Conservation (phyloP, 1,140 invertebrate species). For the Chionoecetes opilio region DNA sequence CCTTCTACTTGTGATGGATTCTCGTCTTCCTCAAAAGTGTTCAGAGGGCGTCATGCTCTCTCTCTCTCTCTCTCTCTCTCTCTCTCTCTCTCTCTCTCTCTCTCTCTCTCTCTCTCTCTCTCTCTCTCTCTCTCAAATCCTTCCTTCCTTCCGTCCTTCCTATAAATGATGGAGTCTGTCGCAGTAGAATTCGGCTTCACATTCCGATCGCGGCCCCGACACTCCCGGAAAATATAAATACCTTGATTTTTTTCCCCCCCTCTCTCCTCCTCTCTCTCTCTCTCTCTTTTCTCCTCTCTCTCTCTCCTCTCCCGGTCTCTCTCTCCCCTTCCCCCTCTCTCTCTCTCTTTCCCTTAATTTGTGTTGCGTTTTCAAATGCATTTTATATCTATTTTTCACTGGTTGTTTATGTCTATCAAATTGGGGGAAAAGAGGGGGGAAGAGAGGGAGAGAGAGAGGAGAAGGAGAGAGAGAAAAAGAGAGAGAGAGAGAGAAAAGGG, state of each 20-base stretch:
- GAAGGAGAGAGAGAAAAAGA: too few relatives aligned
- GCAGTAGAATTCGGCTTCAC: background rate
- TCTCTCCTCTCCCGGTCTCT: background rate
- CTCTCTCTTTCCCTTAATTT: background rate
- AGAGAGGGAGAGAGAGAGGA: too few relatives aligned
- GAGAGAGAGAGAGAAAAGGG: too few relatives aligned
- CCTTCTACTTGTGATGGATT: too few relatives aligned
- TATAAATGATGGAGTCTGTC: too few relatives aligned
- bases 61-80: background rate
- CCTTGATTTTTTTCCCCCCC: background rate
- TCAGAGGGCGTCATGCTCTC: background rate
- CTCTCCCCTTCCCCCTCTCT: background rate
- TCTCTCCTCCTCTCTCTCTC: constrained; percentile 16
- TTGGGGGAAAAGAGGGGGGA: too few relatives aligned
- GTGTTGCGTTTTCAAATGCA: too few relatives aligned
- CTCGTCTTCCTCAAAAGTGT: background rate
- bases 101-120: constrained; percentile 6
- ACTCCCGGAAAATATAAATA: constrained; percentile 1
- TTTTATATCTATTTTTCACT: background rate
- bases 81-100: background rate
- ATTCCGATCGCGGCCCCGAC: background rate
- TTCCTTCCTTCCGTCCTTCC: too few relatives aligned
- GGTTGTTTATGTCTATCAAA: background rate
- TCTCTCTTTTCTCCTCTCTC: background rate
- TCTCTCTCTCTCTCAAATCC: too few relatives aligned